These are phyloP conservation scores for Lithophane semibrunnea DNA, from an alignment of 2,888 invertebrate species.

Conservation along the genomic window DNA sequence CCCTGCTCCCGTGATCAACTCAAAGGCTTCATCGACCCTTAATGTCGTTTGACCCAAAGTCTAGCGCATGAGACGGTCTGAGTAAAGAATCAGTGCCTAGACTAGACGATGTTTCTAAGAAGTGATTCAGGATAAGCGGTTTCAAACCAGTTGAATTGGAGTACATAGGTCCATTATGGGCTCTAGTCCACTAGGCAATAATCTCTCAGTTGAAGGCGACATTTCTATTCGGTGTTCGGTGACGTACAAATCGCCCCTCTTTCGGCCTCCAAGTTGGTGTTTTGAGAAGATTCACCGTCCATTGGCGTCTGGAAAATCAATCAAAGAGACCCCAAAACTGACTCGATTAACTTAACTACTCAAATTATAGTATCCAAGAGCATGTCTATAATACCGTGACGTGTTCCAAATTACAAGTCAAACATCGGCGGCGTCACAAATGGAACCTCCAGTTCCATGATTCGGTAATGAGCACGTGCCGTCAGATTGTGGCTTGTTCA, in stretches of 20 bases:
- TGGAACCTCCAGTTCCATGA: constrained; percentile 74
- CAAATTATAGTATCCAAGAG: constrained; percentile 32
- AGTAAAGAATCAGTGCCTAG: background rate
- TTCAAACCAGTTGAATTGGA: background rate
- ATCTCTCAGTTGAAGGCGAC: background rate
- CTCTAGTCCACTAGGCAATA: background rate
- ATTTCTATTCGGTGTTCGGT: too few species aligned
- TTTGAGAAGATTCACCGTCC: background rate
- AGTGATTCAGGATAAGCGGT: background rate
- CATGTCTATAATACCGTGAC: constrained; percentile 45
- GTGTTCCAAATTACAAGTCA: constrained; percentile 58
- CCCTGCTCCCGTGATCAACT: constrained; percentile 58
- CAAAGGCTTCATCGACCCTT: constrained; percentile 49
- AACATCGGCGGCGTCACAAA: constrained; percentile 61
- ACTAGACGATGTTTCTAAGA: background rate
- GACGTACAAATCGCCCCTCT: too few species aligned
- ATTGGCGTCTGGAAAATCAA: background rate
- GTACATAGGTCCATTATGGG: too few species aligned
- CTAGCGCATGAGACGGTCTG: background rate
- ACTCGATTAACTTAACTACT: constrained; percentile 18
- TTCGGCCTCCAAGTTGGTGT: background rate
- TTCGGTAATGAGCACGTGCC: constrained; percentile 84
- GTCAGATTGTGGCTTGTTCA: constrained; percentile 80
- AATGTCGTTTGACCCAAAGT: constrained; percentile 35
- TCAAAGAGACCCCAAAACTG: background rate